These are phyloP conservation scores for Megaceryle maxima DNA, from an alignment of 2,113 vertebrate species.

Conservation along the genomic window DNA sequence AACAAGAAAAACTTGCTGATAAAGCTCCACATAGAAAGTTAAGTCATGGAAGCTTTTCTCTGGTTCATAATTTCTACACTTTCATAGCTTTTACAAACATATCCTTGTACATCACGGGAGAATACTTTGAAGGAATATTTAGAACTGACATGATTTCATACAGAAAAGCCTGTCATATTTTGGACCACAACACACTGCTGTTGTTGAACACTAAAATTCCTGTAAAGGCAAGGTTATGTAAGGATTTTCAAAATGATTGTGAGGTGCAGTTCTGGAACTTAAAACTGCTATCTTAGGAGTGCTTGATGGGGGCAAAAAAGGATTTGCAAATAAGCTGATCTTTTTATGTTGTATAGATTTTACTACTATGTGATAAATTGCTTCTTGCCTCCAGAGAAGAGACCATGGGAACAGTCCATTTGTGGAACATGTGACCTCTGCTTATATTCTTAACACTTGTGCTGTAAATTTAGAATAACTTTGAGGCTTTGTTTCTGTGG, in stretches of 20 bases:
- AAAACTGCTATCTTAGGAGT: background rate
- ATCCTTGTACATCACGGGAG: background rate
- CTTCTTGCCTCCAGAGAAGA: background rate
- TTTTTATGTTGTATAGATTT: background rate
- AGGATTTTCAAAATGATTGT: background rate
- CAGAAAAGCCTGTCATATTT: background rate
- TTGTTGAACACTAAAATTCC: background rate
- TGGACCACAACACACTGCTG: background rate
- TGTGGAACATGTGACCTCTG: background rate
- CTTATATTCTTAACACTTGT: background rate
- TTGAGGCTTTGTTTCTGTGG: background rate
- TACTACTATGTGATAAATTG: background rate
- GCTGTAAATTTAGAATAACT: background rate
- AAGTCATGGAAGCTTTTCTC: background rate
- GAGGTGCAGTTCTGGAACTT: background rate
- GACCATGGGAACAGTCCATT: background rate
- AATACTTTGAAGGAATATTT: background rate
- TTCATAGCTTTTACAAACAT: background rate
- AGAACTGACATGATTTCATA: background rate
- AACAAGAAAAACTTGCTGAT: background rate
- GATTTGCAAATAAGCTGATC: background rate
- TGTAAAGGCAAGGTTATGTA: background rate
- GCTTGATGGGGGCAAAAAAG: background rate
- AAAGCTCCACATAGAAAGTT: background rate
- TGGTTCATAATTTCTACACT: background rate